Base-by-base conservation (phyloP, 2,797 vertebrate genomes). In the Tachyglossus aculeatus region DNA sequence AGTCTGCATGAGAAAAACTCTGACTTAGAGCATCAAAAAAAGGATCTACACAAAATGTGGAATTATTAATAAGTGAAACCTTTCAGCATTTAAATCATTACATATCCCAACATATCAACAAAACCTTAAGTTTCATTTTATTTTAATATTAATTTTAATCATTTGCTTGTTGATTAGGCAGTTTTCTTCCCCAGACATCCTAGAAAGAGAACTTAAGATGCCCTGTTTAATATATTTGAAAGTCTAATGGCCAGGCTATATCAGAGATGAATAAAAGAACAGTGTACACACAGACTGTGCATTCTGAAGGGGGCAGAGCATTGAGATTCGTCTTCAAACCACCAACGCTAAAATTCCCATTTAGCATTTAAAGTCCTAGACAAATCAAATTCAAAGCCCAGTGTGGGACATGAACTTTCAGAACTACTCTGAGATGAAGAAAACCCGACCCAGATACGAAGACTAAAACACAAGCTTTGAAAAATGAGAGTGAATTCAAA, bases 301-400 rank as follows among this genome's bases (percentile, higher is more conserved):
- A n/a, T n/a, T n/a, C n/a, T n/a, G n/a, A n/a, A n/a, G n/a, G n/a
- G n/a, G n/a, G n/a, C n/a, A n/a, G 43, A 29, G 54, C n/a, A 48
- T 22, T 37, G 10, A 67, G 55, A 33, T 3, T 5, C 13, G 48
- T 4, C 58, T n/a, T 34, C 52, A 32, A 51, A 21, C 13, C 31
- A 47, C 21, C 7, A 5, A 58, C 31, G 39, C 41, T 47, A 6
- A 18, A 18, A 29, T 48, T 6, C 21, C 53, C 13, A 21, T 36
- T 47, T 31, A n/a, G 3, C 22, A 62, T 8, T 52, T 43, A 56
- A 71, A 68, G 18, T 13, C 33, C 24, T 45, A 6, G 57, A 62
- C 25, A 66, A 65, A 24, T 13, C 25, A 61, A 84, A 70, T 32
- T 24, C n/a, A n/a, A n/a, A n/a, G n/a, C n/a, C n/a, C n/a, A n/a